Percentiles rank a stretch among this genome's conserved stretches.
Conservation (phyloP, 2,113 vertebrate genomes). For the Myanophis thanlyinensis region DNA sequence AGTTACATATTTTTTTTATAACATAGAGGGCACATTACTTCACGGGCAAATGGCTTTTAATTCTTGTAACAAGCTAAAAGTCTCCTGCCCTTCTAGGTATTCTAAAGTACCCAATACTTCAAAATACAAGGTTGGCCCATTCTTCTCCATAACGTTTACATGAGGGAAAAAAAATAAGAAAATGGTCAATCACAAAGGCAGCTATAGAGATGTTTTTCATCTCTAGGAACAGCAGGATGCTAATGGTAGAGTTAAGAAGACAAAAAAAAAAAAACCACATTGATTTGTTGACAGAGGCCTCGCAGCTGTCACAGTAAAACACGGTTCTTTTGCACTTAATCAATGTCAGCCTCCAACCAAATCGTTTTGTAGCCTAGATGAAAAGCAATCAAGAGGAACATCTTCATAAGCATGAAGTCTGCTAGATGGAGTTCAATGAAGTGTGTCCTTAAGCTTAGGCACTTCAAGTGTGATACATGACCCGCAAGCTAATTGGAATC, state of each 20-base stretch:
- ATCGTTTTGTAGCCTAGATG: constrained; percentile 64
- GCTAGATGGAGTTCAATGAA: constrained; percentile 71
- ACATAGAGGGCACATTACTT: background rate
- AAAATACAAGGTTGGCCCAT: constrained; percentile 45
- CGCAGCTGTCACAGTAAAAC: constrained; percentile 75
- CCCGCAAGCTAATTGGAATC: constrained; percentile 63
- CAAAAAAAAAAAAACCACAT: constrained; percentile 13
- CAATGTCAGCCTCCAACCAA: constrained; percentile 74
- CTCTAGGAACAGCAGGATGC: constrained; percentile 60
- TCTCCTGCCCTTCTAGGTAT: background rate
- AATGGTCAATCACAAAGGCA: constrained; percentile 61
- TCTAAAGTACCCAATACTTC: constrained; percentile 25
- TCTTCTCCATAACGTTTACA: constrained; percentile 42
- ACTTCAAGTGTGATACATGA: constrained; percentile 62
- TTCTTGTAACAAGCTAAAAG: background rate
- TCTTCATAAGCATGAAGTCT: constrained; percentile 73
- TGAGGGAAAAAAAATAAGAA: constrained; percentile 65
- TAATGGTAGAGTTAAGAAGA: constrained; percentile 61
- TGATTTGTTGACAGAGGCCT: constrained; percentile 75
- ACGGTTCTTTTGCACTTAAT: constrained; percentile 71
- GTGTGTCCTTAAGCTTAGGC: constrained; percentile 66
- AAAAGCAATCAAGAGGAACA: constrained; percentile 76
- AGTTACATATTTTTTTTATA: background rate
- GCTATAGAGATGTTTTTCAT: constrained; percentile 65
- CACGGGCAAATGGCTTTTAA: constrained; percentile 22